Evolutionary conservation across 2,113 vertebrate species (phyloP), one percentile per base, ranked within the genome.

Genomic region (Hypocryptadius cinnamomeus): DNA sequence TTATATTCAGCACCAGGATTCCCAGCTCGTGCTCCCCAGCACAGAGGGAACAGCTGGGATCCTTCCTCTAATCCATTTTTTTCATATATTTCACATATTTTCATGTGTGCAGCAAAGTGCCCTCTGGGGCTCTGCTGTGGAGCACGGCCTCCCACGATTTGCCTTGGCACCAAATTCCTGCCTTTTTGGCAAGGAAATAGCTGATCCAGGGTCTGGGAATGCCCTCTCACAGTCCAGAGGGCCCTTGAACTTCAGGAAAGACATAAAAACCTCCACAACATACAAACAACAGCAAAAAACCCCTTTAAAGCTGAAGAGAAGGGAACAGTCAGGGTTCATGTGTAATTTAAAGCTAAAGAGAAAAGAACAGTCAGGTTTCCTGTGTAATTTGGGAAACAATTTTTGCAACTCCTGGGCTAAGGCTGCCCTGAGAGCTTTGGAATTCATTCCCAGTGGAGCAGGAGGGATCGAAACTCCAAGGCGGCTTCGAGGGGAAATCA

Each of bases 241-340:
- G 33, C 11, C 42, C 31, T 9, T 10, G 39, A 10, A 21, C 51
- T 17, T 15, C 28, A 4, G 28, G 27, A 47, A 74, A 31, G 22
- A 19, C 3, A 18, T 5, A 1, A 60, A 68, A 77, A 39, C 4
- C 54, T 6, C 2, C 8, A 14, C 14, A 65, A 6, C 13, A 25
- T 11, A 15, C 13, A 42, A 24, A 24, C 31, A 35, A 14, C 27
- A 40, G 19, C 18, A 54, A 4, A 5, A 37, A 61, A 35, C 5
- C 0, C 2, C 14, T 23, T 23, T 31, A 23, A 47, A 31, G 25
- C 7, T 4, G 33, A 22, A 35, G 50, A 25, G 1, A 9, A 18
- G 33, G 9, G 18, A 48, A 13, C 20, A 24, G 8, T 1, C 10
- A 0, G 30, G 39, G 27, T 47, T 30, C 35, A 8, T 0, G 0